These are phyloP conservation scores for Drosophila paranaensis DNA, from an alignment of 2,888 invertebrate genomes.

Conservation along the genomic window DNA sequence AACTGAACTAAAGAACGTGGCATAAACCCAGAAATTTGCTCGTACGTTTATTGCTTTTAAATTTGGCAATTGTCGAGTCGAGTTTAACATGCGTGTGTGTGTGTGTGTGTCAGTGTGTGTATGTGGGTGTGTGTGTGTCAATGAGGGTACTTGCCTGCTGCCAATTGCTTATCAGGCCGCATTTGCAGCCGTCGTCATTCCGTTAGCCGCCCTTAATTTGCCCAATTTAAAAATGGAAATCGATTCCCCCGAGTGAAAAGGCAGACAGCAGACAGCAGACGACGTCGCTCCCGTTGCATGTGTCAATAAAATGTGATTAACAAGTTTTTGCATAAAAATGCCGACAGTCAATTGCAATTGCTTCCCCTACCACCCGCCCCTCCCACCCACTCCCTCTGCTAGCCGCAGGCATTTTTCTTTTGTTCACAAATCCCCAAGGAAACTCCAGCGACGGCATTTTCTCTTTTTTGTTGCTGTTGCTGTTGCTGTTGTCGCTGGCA, in stretches of 20 bases:
- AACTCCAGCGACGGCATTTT: not conserved
- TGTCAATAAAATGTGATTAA: slow-evolving; percentile 80
- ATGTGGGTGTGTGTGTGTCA: slow-evolving; percentile 43
- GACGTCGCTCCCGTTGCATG: slow-evolving; percentile 34
- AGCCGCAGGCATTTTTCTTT: slow-evolving; percentile 59
- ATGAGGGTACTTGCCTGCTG: slow-evolving; percentile 53
- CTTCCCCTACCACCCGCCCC: not conserved
- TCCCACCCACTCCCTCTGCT: not conserved
- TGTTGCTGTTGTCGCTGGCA: slow-evolving; percentile 41
- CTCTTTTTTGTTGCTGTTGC: too few species aligned
- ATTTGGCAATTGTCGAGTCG: slow-evolving; percentile 77
- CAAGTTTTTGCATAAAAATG: slow-evolving; percentile 78
- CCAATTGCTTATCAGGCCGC: slow-evolving; percentile 73
- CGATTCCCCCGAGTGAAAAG: slow-evolving; percentile 69
- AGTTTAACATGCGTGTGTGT: slow-evolving; percentile 30
- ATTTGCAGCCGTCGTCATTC: slow-evolving; percentile 46
- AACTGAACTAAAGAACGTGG: slow-evolving; percentile 41
- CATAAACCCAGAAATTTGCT: slow-evolving; percentile 72
- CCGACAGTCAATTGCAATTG: slow-evolving; percentile 68
- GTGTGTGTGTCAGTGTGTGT: slow-evolving; percentile 19
- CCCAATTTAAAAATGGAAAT: slow-evolving; percentile 79
- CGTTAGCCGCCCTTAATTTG: slow-evolving; percentile 77
- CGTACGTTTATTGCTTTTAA: slow-evolving; percentile 81
- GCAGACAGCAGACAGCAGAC: not conserved
- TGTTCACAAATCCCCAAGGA: slow-evolving; percentile 48